These are phyloP conservation scores for Ophion ellenae DNA, from an alignment of 2,888 invertebrate genomes.

Conservation along the genomic window DNA sequence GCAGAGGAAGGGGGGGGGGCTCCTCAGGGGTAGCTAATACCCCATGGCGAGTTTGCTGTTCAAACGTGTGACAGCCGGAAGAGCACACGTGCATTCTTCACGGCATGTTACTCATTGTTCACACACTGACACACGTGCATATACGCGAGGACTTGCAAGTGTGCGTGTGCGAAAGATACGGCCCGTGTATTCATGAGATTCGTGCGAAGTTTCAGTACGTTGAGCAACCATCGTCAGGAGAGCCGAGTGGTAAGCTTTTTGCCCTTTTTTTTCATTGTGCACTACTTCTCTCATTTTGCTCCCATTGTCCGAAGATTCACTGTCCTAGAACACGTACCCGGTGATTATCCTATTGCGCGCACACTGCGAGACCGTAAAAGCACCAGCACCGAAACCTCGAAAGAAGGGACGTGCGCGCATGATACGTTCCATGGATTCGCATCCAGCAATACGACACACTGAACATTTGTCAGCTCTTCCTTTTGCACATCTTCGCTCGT, in stretches of 20 bases:
- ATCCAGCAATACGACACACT: background rate
- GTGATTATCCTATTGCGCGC: too few relatives aligned
- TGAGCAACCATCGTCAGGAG: constrained; percentile 33
- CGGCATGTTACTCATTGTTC: constrained; percentile 33
- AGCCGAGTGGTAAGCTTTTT: constrained; percentile 41
- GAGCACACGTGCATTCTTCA: constrained; percentile 42
- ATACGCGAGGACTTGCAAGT: background rate
- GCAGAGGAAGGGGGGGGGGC: background rate
- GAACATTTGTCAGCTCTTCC: background rate
- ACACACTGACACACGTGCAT: background rate
- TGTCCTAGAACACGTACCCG: background rate
- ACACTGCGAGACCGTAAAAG: background rate
- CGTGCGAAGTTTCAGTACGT: constrained; percentile 54
- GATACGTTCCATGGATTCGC: background rate
- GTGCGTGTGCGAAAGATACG: background rate
- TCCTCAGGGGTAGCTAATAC: constrained; percentile 6
- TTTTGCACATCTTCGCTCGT: too few relatives aligned
- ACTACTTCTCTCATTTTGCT: background rate
- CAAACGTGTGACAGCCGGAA: constrained; percentile 25
- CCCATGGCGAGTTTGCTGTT: constrained; percentile 39
- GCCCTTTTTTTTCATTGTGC: constrained; percentile 24
- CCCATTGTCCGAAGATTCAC: background rate
- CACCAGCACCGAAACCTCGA: background rate
- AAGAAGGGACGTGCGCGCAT: background rate
- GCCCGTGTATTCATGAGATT: constrained; percentile 57